These are phyloP conservation scores for Rambutsinella grinnellia DNA, from an alignment of 2,888 invertebrate species.

Conservation along the genomic window DNA sequence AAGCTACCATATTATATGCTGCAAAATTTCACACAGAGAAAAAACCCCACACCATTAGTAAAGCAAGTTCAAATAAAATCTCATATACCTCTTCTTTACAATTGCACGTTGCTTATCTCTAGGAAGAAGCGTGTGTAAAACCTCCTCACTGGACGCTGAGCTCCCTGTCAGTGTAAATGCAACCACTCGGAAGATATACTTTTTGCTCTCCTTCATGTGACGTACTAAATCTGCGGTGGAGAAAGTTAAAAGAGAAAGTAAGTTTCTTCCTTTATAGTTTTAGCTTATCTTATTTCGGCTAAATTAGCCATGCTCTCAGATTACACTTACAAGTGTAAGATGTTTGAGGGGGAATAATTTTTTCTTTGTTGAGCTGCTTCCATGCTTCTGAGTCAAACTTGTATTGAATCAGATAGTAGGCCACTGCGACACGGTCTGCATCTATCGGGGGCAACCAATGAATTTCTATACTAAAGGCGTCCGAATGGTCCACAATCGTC, in stretches of 20 bases:
- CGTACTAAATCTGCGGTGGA: conserved; percentile 70
- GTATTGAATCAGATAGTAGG: conserved; percentile 93
- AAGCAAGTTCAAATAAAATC: not conserved
- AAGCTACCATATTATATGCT: conserved; percentile 99
- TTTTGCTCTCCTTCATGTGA: conserved; percentile 90
- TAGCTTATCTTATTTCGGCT: not conserved
- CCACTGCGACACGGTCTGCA: conserved; percentile 80
- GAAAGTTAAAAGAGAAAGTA: not conserved
- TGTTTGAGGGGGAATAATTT: conserved; percentile 90
- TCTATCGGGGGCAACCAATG: conserved; percentile 90
- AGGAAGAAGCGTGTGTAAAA: conserved; percentile 90
- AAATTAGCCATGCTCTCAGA: not conserved
- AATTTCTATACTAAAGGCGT: conserved; percentile 83
- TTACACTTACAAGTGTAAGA: conserved; percentile 81
- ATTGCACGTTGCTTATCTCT: conserved; percentile 95
- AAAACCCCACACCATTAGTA: conserved; percentile 12
- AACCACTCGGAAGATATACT: conserved; percentile 91
- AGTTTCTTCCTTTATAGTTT: not conserved
- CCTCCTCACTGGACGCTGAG: conserved; percentile 82
- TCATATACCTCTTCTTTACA: conserved; percentile 71
- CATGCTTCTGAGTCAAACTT: conserved; percentile 86
- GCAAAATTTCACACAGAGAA: conserved; percentile 71
- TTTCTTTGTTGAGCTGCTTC: conserved; percentile 89
- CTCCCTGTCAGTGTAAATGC: conserved; percentile 89
- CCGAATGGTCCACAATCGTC: conserved; percentile 88